phyloP scores from a whole-genome alignment of 2,888 invertebrate species.

The Bombyx huttoni region DNA sequence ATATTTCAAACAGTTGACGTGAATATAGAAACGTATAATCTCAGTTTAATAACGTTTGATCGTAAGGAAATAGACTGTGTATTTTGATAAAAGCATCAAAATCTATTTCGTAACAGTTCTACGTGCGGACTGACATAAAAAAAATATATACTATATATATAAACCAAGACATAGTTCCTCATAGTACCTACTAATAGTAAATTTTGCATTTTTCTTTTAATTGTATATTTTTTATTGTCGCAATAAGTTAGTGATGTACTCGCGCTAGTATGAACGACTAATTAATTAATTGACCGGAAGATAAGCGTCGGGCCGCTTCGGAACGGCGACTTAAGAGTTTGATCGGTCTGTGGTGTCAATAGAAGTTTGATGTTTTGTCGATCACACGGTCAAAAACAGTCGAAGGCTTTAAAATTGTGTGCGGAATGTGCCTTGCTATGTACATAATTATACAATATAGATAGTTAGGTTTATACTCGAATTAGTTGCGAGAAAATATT shows the following conservation, averaged over 20 bases:
- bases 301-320: background rate
- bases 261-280: slow-evolving; percentile 28
- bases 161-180: slow-evolving; percentile 70
- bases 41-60: slow-evolving; percentile 44
- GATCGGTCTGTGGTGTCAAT: slow-evolving; percentile 1
- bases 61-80: slow-evolving; percentile 50
- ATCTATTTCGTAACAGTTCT: slow-evolving; percentile 38
- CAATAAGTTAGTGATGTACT: slow-evolving; percentile 63
- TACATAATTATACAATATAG: slow-evolving; percentile 45
- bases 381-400: slow-evolving; percentile 56
- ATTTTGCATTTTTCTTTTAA: slow-evolving; percentile 64
- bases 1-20: slow-evolving; percentile 17
- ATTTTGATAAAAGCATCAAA: slow-evolving; percentile 65
- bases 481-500: slow-evolving; percentile 69
- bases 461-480: slow-evolving; percentile 69
- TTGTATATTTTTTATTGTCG: slow-evolving; percentile 48
- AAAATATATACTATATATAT: slow-evolving; percentile 18
- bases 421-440: slow-evolving; percentile 74
- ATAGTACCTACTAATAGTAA: slow-evolving; percentile 71
- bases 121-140: slow-evolving; percentile 34
- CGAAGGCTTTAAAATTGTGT: slow-evolving; percentile 62
- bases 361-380: slow-evolving; percentile 55
- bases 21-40: slow-evolving; percentile 36
- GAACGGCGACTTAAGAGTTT: background rate
- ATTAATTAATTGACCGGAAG: slow-evolving; percentile 13